Base-by-base conservation (phyloP, 1,140 invertebrate species). In the Chironomus striatipennis region DNA sequence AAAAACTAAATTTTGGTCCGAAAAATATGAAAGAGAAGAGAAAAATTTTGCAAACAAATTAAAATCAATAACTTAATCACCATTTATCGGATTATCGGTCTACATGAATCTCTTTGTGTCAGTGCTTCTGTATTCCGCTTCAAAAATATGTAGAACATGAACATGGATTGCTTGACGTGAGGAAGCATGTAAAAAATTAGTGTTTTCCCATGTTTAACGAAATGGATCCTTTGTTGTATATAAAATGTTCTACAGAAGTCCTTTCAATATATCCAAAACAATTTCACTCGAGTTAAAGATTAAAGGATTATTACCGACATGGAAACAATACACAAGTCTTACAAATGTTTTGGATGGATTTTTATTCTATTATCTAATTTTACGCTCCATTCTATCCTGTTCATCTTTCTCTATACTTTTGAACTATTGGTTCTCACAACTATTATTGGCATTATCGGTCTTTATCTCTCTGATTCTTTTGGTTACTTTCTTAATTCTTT, bases 271-370 rank as follows among this genome's bases (percentile, higher is more conserved):
- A n/a, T 57, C 47, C 47, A 57, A 57, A 57, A 57, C 47, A 57
- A 57, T 57, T 57, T 70, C 20, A 70, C 65, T 70, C 65, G 20
- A 70, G 65, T 70, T 20, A 70, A 70, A 70, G 65, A 70, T 70
- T 70, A 21, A 70, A 70, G 20, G 65, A 70, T 70, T 70, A 70
- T 34, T 70, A 20, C 65, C 65, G 65, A 70, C 65, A 20, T 21
- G 17, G 20, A 70, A 20, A 18, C 65, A 70, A 18, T n/a, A n/a
- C n/a, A n/a, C 17, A 9, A 70, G 65, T 20, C n/a, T 70, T 70
- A 70, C 65, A 70, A 21, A 70, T 70, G 65, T 70, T 70, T 70
- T 20, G 5, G 17, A 17, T n/a, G n/a, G n/a, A n/a, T n/a, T n/a
- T n/a, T n/a, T n/a, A 21, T 70, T 70, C 65, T 20, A 70, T 70